A percentile compares a stretch with the other conserved stretches of the same genome.
These are phyloP conservation scores for Aepyceros melampus DNA, from an alignment of 2,113 vertebrate genomes.

Conservation along the genomic window DNA sequence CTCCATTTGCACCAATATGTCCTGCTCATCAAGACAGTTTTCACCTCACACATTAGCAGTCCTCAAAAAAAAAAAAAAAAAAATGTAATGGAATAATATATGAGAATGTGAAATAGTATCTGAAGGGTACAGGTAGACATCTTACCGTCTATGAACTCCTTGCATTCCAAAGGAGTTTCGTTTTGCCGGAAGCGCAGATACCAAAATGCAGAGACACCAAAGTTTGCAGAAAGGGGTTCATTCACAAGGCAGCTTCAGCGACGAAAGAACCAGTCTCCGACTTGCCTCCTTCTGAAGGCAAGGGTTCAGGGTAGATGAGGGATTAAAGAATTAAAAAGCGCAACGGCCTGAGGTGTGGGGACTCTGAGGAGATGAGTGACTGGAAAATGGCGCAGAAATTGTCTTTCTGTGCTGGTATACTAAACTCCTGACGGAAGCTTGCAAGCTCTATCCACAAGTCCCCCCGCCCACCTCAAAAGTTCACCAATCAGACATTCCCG, in stretches of 20 bases:
- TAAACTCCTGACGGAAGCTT: neutral
- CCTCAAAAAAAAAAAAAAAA: neutral
- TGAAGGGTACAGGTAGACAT: neutral
- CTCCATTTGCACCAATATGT: neutral
- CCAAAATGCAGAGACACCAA: neutral
- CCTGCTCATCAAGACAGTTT: neutral
- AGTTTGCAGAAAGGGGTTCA: neutral
- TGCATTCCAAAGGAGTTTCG: too few relatives aligned
- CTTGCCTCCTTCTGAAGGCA: neutral
- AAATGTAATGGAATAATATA: neutral
- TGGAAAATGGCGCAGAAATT: neutral
- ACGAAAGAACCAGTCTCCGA: neutral
- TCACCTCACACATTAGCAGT: neutral
- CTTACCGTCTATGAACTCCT: neutral
- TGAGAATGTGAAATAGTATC: neutral
- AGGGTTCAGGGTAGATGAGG: neutral
- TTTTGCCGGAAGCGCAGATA: neutral
- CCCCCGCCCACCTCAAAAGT: neutral
- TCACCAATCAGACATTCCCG: neutral
- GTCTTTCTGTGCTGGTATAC: neutral
- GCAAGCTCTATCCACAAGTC: neutral
- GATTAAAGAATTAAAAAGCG: neutral
- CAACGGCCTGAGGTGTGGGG: accelerated
- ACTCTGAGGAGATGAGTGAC: accelerated
- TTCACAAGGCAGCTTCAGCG: neutral